Evolutionary conservation across 2,797 vertebrate species (phyloP), one percentile per base, ranked within the genome.

Genomic region (Ataeniobius toweri): DNA sequence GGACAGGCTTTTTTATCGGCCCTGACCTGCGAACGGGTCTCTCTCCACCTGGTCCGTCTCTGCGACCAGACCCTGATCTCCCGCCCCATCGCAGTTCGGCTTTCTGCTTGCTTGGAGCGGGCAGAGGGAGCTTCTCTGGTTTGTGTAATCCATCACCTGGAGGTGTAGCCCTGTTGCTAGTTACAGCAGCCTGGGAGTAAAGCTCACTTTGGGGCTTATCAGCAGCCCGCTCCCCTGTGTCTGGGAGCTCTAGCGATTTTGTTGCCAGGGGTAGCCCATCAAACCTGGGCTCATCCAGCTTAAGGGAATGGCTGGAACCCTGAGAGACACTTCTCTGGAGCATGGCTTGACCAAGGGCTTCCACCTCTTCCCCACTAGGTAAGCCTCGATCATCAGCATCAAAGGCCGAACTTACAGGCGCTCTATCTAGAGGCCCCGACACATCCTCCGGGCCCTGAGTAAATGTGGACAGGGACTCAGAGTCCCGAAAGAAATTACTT

Each of bases 1-100:
- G 94, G 24, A 99, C 95, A 9, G 98, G 98, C 76, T 99, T 99
- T 89, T 99, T 99, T 91, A 99, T 99, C 28, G 98, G 98, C 28
- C 98, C 98, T 0, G 98, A 99, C 87, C 98, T 95, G 83, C 98
- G 97, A 24, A 98, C 79, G 0, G 98, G 98, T 78, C 98, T 96
- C 8, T 99, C 98, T 0, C 93, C 89, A 0, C 96, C 95, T 0
- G 81, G 80, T 65, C 98, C 98, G 0, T 99, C 98, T 89, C 98
- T 96, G 80, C 97, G 96, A 44, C 93, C 95, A 0, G 95, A 92
- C 16, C 96, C 94, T 3, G 97, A 95, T 76, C 97, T 95, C 50
- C 97, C 97, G 61, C 97, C 98, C 98, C 98, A 99, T 4, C 98
- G 97, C 56, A 98, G 96, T 89, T 99, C 98, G 22, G 97, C 94